A percentile compares a stretch with the other conserved stretches of the same genome.
phyloP scores from a whole-genome alignment of 2,113 vertebrate genomes.

The Oryzias woworae region DNA sequence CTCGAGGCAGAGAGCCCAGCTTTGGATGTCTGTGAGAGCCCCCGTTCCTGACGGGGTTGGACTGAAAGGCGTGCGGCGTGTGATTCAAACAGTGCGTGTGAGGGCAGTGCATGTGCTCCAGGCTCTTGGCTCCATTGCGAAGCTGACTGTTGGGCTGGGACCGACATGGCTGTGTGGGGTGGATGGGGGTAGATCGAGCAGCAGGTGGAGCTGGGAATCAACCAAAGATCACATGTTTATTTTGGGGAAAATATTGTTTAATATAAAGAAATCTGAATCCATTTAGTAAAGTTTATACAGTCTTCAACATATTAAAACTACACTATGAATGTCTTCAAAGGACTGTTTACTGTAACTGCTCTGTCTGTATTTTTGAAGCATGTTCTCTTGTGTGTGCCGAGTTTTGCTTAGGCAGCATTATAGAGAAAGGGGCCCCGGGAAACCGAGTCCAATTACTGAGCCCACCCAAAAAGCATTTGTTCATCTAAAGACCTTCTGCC shows the following conservation, averaged over 20 bases:
- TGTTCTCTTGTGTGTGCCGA: too few species aligned
- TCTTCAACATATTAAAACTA: too few species aligned
- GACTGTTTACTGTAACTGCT: too few species aligned
- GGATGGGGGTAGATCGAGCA: conserved; percentile 64
- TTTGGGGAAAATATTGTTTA: not conserved
- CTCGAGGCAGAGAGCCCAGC: conserved; percentile 69
- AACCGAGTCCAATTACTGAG: conserved; percentile 39
- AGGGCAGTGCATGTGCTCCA: conserved; percentile 51
- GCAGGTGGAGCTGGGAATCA: conserved; percentile 73
- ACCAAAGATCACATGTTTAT: conserved; percentile 21
- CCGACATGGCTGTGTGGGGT: conserved; percentile 58
- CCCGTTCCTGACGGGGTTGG: conserved; percentile 64
- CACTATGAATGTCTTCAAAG: too few species aligned
- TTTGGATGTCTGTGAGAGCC: conserved; percentile 66
- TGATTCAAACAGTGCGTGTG: conserved; percentile 61
- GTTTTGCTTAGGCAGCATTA: not conserved
- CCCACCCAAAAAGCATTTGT: conserved; percentile 30
- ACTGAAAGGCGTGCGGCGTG: conserved; percentile 39
- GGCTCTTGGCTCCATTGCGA: conserved; percentile 76
- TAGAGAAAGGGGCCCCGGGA: conserved; percentile 21
- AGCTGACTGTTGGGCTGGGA: conserved; percentile 66
- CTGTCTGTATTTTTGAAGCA: too few species aligned
- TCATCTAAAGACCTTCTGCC: conserved; percentile 38
- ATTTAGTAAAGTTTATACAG: too few species aligned
- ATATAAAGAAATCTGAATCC: too few species aligned